Conservation (phyloP, 1,140 invertebrate species). For the Drosophila punjabiensis region DNA sequence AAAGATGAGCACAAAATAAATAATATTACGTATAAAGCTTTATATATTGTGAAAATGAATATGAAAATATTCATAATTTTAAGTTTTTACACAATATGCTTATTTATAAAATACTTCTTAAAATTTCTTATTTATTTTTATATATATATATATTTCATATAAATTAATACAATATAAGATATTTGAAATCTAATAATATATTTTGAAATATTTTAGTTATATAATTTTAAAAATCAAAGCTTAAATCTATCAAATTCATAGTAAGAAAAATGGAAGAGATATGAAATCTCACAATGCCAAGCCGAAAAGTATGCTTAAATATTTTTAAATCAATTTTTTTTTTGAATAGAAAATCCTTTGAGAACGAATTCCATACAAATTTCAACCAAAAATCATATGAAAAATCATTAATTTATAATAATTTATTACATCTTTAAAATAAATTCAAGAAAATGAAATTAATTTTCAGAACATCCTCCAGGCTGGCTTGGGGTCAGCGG, state of each 20-base stretch:
- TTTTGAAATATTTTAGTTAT: neutral
- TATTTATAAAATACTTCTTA: neutral
- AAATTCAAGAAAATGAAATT: neutral
- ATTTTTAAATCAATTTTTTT: neutral
- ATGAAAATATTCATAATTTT: neutral
- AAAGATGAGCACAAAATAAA: conserved; percentile 4
- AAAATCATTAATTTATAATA: neutral
- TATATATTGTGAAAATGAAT: neutral
- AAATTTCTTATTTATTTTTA: neutral
- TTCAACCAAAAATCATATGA: neutral
- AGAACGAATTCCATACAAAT: neutral
- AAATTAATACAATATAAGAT: neutral
- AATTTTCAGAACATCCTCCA: neutral
- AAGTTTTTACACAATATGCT: neutral
- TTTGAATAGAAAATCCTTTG: neutral
- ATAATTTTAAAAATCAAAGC: neutral
- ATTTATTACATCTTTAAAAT: neutral
- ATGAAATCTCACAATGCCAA: neutral
- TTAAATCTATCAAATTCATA: neutral
- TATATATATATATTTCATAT: neutral
- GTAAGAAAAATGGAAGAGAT: neutral
- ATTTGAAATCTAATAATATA: neutral
- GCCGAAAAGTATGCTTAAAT: neutral
- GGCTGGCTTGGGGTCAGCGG: neutral
- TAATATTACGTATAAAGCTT: neutral